phyloP scores from a whole-genome alignment of 2,113 vertebrate species.

The Rhizomys pruinosus region DNA sequence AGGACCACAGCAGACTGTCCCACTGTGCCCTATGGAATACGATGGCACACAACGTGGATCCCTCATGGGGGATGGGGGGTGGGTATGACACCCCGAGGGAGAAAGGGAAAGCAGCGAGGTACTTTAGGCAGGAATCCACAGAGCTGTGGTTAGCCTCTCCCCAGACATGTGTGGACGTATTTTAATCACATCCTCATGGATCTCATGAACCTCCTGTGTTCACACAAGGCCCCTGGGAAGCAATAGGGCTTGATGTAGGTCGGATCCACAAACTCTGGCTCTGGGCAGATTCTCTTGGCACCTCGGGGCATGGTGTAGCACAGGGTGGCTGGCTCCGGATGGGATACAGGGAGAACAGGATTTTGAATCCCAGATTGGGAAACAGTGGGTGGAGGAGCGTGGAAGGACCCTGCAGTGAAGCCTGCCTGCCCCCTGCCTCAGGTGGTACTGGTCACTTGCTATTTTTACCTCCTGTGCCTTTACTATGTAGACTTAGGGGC shows the following conservation, averaged over 20 bases:
- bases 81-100: no score
- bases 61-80: neutral
- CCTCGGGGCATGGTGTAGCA: neutral
- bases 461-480: conserved; percentile 67
- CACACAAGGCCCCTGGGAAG: conserved; percentile 63
- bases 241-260: neutral
- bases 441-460: neutral
- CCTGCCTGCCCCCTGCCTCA: neutral
- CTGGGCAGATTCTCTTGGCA: conserved; percentile 50
- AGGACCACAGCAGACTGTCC: neutral
- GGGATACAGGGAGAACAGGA: neutral
- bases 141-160: neutral
- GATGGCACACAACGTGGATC: neutral
- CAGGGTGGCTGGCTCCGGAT: neutral
- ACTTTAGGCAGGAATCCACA: neutral
- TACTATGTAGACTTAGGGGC: conserved; percentile 49
- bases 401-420: conserved; percentile 28
- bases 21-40: neutral
- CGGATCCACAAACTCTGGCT: conserved; percentile 4
- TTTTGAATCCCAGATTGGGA: conserved; percentile 53
- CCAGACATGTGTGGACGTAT: conserved; percentile 46
- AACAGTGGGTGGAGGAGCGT: neutral
- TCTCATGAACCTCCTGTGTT: conserved; percentile 43
- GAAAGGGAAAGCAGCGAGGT: no score
- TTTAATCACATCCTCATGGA: conserved; percentile 39